These are phyloP conservation scores for Trypoxylon attenuatum DNA, from an alignment of 2,888 invertebrate genomes.

Conservation along the genomic window DNA sequence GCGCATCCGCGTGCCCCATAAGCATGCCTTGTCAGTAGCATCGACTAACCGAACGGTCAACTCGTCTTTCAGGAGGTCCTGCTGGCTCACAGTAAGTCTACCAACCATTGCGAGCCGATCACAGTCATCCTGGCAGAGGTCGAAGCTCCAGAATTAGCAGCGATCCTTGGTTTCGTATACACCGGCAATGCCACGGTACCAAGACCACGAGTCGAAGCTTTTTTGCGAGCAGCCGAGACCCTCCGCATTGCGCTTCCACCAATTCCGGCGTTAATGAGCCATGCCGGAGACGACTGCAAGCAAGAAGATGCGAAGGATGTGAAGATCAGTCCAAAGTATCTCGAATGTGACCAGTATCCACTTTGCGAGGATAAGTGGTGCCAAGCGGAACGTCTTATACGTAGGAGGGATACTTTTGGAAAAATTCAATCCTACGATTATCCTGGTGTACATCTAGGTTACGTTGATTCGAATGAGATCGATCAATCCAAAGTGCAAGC, in stretches of 20 bases:
- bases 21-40: not conserved
- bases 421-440: not conserved
- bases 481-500: constrained; percentile 8
- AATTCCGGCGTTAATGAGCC: constrained; percentile 46
- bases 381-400: constrained; percentile 18
- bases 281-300: constrained; percentile 40
- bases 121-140: constrained; percentile 82
- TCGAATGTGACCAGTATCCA: constrained; percentile 61
- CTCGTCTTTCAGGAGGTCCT: constrained; percentile 65
- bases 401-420: not conserved
- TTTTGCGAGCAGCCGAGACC: constrained; percentile 77
- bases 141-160: constrained; percentile 79
- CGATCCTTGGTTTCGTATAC: constrained; percentile 82
- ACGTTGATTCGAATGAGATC: not conserved
- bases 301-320: constrained; percentile 59
- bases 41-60: not conserved
- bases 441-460: not conserved
- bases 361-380: constrained; percentile 40
- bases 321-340: constrained; percentile 54
- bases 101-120: constrained; percentile 75
- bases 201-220: constrained; percentile 77
- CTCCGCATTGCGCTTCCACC: constrained; percentile 65
- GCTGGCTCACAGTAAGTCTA: constrained; percentile 62
- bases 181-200: constrained; percentile 80
- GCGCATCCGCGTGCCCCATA: constrained; percentile 4